Evolutionary conservation across 1,140 invertebrate species (phyloP), one percentile per base, ranked within the genome.

Genomic region (Macrotrachela quadricornifera): DNA sequence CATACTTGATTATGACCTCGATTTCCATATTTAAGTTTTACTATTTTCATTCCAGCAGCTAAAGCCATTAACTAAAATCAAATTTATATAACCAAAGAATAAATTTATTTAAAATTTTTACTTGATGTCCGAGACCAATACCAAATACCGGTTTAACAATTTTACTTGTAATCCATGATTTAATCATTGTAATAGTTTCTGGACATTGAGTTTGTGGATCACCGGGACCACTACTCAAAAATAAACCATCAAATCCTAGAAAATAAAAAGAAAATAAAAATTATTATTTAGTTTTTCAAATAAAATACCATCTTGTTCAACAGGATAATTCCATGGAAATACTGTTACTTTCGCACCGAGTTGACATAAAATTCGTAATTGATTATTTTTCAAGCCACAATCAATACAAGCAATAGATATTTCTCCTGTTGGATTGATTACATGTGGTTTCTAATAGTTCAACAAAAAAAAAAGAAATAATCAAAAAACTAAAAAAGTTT

Each of bases 1-100:
- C 84, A 94, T 6, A 94, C 92, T 65, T 96, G 81, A 73, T 99
- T 99, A 64, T 97, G 91, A 11, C 94, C 94, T 51, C 94, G 78
- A 68, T 99, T 96, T n/a, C 94, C 94, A 70, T 94, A 94, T 50
- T 80, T 83, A 77, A 92, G 82, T 75, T 94, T 94, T 62, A 76
- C 87, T 9, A 85, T 90, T 58, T 72, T 75, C 59, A 81, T 83
- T 40, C 85, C 87, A 56, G 79, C 77, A 36, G 91, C 88, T 46
- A 82, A 73, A 0, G 87, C 79, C 12, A 97, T 67, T 13, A 99
- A 30, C 21, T 30, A 30, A 30, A 30, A 30, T 64, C 66, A 97
- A 92, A 74, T 80, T 84, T 77, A 94, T 83, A 75, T 95, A 95
- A 62, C 76, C 87, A 10, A 58, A 59, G 81, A 84, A 40, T 85